These are phyloP conservation scores for Bicyclus anynana DNA, from an alignment of 1,140 invertebrate species.

Conservation along the genomic window DNA sequence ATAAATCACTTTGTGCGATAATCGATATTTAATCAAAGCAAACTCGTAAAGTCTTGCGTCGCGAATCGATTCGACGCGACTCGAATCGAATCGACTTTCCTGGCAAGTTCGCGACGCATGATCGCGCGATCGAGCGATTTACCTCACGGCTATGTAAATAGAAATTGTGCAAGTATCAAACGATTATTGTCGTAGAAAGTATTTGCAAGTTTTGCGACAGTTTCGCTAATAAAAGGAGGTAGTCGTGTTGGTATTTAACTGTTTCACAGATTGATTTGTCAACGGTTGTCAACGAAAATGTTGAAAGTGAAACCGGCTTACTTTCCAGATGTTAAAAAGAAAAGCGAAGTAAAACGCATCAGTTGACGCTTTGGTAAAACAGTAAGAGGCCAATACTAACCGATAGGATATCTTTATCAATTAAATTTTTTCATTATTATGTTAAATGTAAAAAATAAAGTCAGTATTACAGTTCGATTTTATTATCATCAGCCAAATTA, in stretches of 20 bases:
- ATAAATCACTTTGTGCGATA: constrained; percentile 24
- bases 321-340: too few relatives aligned
- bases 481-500: too few relatives aligned
- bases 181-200: constrained; percentile 23
- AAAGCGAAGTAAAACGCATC: too few relatives aligned
- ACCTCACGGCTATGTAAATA: constrained; percentile 25
- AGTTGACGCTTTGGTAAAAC: too few relatives aligned
- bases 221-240: not conserved
- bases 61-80: constrained; percentile 42
- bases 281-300: not conserved
- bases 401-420: too few relatives aligned
- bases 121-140: constrained; percentile 22
- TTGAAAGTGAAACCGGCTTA: too few relatives aligned
- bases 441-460: too few relatives aligned
- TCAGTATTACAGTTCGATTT: too few relatives aligned
- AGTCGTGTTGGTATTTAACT: not conserved
- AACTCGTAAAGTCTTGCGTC: constrained; percentile 30
- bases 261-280: not conserved
- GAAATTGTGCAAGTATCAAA: constrained; percentile 23
- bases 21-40: constrained; percentile 45
- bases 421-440: too few relatives aligned
- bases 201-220: constrained; percentile 1
- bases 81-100: constrained; percentile 30
- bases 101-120: constrained; percentile 22
- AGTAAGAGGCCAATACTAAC: too few relatives aligned